phyloP scores from a whole-genome alignment of 2,113 vertebrate species.

The Otis tarda region DNA sequence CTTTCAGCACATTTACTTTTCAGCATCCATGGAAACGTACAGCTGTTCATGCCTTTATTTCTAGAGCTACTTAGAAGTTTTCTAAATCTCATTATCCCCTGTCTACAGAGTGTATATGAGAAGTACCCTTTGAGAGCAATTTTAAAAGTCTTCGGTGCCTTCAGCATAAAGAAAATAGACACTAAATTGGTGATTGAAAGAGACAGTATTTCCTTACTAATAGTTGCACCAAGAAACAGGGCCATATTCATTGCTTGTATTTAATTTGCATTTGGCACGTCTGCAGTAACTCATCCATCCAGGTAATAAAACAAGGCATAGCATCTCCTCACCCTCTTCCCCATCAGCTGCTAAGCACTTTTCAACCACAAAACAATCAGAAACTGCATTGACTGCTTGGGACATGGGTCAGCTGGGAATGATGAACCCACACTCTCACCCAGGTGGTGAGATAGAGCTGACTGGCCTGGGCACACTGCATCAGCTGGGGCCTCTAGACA shows the following conservation, averaged over 20 bases:
- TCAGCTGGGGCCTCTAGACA: not conserved
- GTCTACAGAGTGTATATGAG: not conserved
- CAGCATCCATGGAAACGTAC: not conserved
- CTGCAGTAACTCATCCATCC: not conserved
- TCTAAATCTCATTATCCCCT: not conserved
- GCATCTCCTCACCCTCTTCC: not conserved
- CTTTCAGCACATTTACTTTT: not conserved
- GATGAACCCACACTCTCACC: not conserved
- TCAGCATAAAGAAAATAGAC: not conserved
- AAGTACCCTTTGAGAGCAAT: not conserved
- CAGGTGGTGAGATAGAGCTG: not conserved
- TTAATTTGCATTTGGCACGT: not conserved
- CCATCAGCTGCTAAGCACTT: not conserved
- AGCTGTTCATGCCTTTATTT: not conserved
- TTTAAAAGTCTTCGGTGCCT: not conserved
- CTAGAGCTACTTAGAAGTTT: not conserved
- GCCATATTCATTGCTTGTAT: not conserved
- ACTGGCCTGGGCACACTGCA: not conserved
- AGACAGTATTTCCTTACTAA: not conserved
- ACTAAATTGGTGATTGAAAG: not conserved
- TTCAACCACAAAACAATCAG: not conserved
- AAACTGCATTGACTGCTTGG: not conserved
- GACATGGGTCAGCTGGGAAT: not conserved
- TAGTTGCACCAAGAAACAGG: not conserved
- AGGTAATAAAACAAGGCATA: not conserved